These are phyloP conservation scores for Papio anubis DNA, from an alignment of 2,113 vertebrate species.

Conservation along the genomic window DNA sequence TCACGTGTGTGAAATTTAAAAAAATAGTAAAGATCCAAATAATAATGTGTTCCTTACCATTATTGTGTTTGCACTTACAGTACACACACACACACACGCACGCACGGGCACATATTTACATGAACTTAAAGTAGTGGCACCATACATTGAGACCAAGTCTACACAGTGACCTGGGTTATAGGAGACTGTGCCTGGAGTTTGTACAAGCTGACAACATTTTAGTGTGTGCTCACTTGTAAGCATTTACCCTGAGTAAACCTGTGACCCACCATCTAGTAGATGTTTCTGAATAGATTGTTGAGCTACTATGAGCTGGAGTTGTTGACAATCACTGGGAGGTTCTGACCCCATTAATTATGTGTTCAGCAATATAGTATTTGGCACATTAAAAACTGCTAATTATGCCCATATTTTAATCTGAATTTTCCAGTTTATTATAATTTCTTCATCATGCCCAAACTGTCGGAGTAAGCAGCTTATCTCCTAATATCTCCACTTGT, in stretches of 20 bases:
- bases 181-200: not conserved
- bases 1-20: not conserved
- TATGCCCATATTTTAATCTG: constrained; percentile 83
- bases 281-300: constrained; percentile 74
- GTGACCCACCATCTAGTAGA: not conserved
- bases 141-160: not conserved
- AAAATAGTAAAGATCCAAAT: not conserved
- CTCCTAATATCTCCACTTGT: constrained; percentile 67
- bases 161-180: not conserved
- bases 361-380: constrained; percentile 78
- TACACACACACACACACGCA: too few relatives aligned
- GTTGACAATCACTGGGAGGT: constrained; percentile 71
- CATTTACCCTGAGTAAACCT: not conserved
- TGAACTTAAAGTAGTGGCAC: not conserved
- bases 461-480: constrained; percentile 80
- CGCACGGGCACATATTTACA: accelerated
- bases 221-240: not conserved
- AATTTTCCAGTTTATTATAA: constrained; percentile 76
- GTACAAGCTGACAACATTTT: not conserved
- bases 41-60: not conserved
- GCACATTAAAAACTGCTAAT: constrained; percentile 81
- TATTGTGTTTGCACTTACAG: not conserved
- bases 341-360: constrained; percentile 81
- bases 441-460: constrained; percentile 82
- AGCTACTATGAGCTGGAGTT: constrained; percentile 66